Conservation (phyloP, 2,113 vertebrate species). For the Bothrops jararaca region DNA sequence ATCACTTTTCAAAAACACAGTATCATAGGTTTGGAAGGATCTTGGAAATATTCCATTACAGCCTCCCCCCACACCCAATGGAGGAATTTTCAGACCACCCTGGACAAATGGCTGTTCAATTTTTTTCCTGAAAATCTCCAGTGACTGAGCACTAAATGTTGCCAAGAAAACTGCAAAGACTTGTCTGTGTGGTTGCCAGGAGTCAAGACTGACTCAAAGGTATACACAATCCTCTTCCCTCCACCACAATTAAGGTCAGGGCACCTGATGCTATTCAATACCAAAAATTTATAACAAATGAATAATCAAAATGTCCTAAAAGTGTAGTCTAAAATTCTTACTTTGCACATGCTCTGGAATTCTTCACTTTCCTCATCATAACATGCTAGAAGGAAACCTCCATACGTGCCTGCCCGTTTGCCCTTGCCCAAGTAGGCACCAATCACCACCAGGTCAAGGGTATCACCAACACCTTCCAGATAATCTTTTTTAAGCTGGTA, state of each 20-base stretch:
- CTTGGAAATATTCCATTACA: not conserved
- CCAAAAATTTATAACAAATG: not conserved
- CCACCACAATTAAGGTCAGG: not conserved
- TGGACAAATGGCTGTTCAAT: not conserved
- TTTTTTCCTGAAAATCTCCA: not conserved
- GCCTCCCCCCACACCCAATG: not conserved
- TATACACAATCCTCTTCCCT: not conserved
- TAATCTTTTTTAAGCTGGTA: constrained; percentile 90
- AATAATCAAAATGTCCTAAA: not conserved
- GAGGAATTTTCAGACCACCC: not conserved
- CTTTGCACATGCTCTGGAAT: constrained; percentile 91
- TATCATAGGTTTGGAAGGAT: not conserved
- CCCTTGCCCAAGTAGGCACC: constrained; percentile 88
- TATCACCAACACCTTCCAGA: constrained; percentile 85
- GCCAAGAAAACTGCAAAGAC: not conserved
- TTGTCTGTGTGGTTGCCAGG: not conserved
- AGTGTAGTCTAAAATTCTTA: constrained; percentile 37
- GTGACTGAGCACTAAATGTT: not conserved
- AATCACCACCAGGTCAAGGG: constrained; percentile 87
- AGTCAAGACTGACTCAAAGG: not conserved
- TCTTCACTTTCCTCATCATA: constrained; percentile 88
- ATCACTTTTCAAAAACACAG: not conserved
- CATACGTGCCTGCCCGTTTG: constrained; percentile 83
- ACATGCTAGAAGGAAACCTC: constrained; percentile 85
- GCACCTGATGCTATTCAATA: not conserved